A percentile compares a stretch with the other conserved stretches of the same genome.
phyloP scores from a whole-genome alignment of 2,113 vertebrate genomes.

The Oncorhynchus clarkii region DNA sequence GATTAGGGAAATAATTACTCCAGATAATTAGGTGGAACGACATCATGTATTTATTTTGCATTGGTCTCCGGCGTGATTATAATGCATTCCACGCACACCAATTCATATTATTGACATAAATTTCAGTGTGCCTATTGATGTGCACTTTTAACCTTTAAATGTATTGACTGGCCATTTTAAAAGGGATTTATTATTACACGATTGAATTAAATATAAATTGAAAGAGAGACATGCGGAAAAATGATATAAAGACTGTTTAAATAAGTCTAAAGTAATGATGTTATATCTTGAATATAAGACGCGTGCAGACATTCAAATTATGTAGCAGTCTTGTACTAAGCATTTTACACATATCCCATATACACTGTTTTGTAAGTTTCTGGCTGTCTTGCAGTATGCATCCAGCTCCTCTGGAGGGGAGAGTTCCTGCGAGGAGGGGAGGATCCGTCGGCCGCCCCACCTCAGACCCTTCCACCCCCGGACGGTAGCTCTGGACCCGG shows the following conservation, averaged over 20 bases:
- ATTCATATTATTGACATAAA: slow-evolving; percentile 59
- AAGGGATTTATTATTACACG: slow-evolving; percentile 30
- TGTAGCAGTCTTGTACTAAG: neutral
- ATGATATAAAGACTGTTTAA: slow-evolving; percentile 6
- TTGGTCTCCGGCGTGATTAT: slow-evolving; percentile 42
- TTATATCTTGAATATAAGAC: neutral
- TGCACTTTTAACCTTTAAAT: slow-evolving; percentile 67
- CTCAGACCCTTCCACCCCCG: slow-evolving; percentile 86
- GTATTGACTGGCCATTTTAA: slow-evolving; percentile 50
- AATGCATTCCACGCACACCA: slow-evolving; percentile 42
- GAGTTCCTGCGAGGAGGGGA: slow-evolving; percentile 96
- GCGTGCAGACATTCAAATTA: no score
- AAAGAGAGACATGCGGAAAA: slow-evolving; percentile 13
- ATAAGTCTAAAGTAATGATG: neutral
- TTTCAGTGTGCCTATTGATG: slow-evolving; percentile 54
- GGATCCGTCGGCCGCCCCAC: slow-evolving; percentile 79
- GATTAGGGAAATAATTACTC: slow-evolving; percentile 64
- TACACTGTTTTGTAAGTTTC: neutral
- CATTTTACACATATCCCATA: neutral
- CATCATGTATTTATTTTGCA: slow-evolving; percentile 64
- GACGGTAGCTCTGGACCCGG: slow-evolving; percentile 81
- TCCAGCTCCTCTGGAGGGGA: slow-evolving; percentile 95
- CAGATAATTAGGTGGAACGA: slow-evolving; percentile 62
- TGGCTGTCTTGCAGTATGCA: slow-evolving; percentile 77
- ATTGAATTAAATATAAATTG: slow-evolving; percentile 27